Conservation (phyloP, 2,797 vertebrate species). For the Pantherophis alleghaniensis region DNA sequence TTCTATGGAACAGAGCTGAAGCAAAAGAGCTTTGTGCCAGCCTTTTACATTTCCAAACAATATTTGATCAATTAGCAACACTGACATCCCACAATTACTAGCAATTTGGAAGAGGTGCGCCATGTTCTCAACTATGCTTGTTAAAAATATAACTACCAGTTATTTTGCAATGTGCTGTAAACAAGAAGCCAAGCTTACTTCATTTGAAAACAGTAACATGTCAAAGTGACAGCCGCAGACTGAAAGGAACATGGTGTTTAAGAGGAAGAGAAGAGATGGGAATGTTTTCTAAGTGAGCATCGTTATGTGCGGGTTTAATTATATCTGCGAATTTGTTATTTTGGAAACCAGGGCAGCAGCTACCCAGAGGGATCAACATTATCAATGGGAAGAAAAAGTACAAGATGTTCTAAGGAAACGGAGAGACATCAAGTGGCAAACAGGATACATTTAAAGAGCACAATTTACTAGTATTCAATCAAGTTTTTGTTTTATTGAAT, state of each 20-base stretch:
- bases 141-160: conserved; percentile 32
- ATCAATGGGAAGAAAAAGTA: background rate
- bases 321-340: conserved; percentile 13
- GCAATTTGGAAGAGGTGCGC: background rate
- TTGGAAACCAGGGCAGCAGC: conserved; percentile 16
- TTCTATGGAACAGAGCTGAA: background rate
- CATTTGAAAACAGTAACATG: conserved; percentile 10
- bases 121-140: conserved; percentile 12
- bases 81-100: conserved; percentile 11
- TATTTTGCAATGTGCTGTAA: conserved; percentile 25
- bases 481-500: background rate
- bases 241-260: conserved; percentile 19
- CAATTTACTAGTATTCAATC: background rate
- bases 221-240: conserved; percentile 19
- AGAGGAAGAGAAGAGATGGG: background rate
- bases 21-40: background rate
- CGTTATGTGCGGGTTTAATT: background rate
- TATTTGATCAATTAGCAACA: conserved; percentile 7
- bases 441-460: background rate
- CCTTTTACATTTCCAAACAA: background rate
- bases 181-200: background rate
- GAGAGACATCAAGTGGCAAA: conserved; percentile 5
- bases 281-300: conserved; percentile 20
- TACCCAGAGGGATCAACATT: background rate
- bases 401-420: background rate